These are phyloP conservation scores for Thelaira solivaga DNA, from an alignment of 2,888 invertebrate genomes.

Conservation along the genomic window DNA sequence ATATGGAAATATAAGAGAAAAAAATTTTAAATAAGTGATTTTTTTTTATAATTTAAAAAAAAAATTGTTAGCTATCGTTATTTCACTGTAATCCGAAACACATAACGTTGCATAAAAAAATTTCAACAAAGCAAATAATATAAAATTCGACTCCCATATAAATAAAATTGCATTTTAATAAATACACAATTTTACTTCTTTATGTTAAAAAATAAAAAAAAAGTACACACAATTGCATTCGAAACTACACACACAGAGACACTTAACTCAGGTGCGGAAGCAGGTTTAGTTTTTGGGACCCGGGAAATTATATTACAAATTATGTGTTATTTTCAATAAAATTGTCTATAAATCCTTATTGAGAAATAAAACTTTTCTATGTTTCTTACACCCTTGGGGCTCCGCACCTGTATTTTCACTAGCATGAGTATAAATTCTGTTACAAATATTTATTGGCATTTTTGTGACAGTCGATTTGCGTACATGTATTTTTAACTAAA, in stretches of 20 bases:
- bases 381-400: too few species aligned
- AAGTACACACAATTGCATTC: neutral
- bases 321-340: too few species aligned
- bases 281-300: too few species aligned
- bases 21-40: too few species aligned
- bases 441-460: slow-evolving; percentile 23
- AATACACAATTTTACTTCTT: neutral
- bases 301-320: too few species aligned
- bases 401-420: neutral
- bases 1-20: too few species aligned
- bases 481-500: slow-evolving; percentile 14
- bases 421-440: neutral
- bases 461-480: slow-evolving; percentile 20
- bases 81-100: neutral
- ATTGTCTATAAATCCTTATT: too few species aligned
- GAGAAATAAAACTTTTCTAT: too few species aligned
- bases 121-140: neutral
- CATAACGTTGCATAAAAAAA: neutral
- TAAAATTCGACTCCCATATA: neutral
- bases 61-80: too few species aligned
- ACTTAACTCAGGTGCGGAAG: too few species aligned
- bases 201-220: neutral
- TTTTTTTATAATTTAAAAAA: too few species aligned
- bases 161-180: slow-evolving; percentile 15
- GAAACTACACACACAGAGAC: neutral